Percentiles rank a stretch among this genome's conserved stretches.
phyloP scores from a whole-genome alignment of 2,797 vertebrate species.

The Nannoperca australis region DNA sequence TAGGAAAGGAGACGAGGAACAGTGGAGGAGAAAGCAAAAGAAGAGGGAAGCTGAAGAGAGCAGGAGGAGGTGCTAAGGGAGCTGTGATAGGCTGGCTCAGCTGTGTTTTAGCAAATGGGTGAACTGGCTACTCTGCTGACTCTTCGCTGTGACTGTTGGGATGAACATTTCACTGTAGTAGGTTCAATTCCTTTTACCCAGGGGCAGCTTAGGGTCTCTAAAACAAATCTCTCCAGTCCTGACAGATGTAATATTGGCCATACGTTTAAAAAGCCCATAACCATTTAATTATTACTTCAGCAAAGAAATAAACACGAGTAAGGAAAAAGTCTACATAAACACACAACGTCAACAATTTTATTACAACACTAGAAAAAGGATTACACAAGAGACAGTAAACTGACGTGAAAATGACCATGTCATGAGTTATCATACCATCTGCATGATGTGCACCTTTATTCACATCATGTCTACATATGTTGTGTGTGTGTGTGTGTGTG shows the following conservation, averaged over 20 bases:
- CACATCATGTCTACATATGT: conserved; percentile 19
- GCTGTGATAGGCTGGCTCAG: conserved; percentile 58
- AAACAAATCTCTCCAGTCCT: conserved; percentile 32
- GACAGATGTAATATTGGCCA: conserved; percentile 25
- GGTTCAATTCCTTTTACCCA: conserved; percentile 34
- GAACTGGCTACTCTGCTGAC: conserved; percentile 51
- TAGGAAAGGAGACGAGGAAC: background rate
- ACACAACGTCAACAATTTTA: background rate
- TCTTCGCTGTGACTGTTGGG: conserved; percentile 47
- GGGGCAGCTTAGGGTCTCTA: conserved; percentile 28
- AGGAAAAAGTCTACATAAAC: background rate
- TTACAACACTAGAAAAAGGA: background rate
- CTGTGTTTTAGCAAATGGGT: conserved; percentile 70
- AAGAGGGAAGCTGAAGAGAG: conserved; percentile 6
- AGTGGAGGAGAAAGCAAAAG: background rate
- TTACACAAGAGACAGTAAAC: background rate
- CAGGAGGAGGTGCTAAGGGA: conserved; percentile 45
- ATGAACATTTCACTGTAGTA: conserved; percentile 44
- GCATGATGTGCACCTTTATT: conserved; percentile 18
- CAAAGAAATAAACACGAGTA: background rate
- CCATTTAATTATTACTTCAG: conserved; percentile 17
- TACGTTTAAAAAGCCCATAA: conserved; percentile 26
- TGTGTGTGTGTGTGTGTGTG: conserved; percentile 12
- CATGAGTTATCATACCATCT: conserved; percentile 11
- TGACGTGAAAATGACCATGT: background rate